A percentile compares a stretch with the other conserved stretches of the same genome.
Conservation (phyloP, 2,113 vertebrate species). For the Vulpes lagopus region DNA sequence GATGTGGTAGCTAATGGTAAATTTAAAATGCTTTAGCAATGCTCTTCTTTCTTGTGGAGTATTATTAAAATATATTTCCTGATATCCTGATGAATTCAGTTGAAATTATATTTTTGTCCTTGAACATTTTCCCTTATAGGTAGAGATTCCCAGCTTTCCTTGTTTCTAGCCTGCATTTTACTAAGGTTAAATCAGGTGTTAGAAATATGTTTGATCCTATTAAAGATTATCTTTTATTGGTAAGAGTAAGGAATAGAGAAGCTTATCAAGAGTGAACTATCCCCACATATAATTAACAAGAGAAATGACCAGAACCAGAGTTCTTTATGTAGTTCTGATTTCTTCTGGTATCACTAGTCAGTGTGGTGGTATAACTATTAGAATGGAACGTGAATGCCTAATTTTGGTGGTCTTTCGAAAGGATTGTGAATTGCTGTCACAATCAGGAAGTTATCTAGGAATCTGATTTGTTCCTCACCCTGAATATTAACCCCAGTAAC, state of each 20-base stretch:
- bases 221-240: not conserved
- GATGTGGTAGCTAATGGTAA: not conserved
- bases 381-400: not conserved
- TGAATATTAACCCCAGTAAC: not conserved
- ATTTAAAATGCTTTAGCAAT: not conserved
- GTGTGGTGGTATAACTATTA: not conserved
- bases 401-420: not conserved
- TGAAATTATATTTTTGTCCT: constrained; percentile 11
- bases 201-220: not conserved
- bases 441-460: not conserved
- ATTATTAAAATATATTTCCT: not conserved
- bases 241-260: not conserved
- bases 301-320: not conserved
- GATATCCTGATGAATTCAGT: not conserved
- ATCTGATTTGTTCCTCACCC: not conserved
- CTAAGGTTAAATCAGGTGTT: not conserved
- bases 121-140: not conserved
- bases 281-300: not conserved
- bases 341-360: constrained; percentile 57
- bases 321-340: constrained; percentile 67
- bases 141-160: constrained; percentile 7
- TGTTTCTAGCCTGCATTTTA: not conserved
- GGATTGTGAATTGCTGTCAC: not conserved
- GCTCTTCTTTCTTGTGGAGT: not conserved
- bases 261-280: not conserved